A percentile compares a stretch with the other conserved stretches of the same genome.
These are phyloP conservation scores for Hippoglossus hippoglossus DNA, from an alignment of 2,797 vertebrate species.

Conservation along the genomic window DNA sequence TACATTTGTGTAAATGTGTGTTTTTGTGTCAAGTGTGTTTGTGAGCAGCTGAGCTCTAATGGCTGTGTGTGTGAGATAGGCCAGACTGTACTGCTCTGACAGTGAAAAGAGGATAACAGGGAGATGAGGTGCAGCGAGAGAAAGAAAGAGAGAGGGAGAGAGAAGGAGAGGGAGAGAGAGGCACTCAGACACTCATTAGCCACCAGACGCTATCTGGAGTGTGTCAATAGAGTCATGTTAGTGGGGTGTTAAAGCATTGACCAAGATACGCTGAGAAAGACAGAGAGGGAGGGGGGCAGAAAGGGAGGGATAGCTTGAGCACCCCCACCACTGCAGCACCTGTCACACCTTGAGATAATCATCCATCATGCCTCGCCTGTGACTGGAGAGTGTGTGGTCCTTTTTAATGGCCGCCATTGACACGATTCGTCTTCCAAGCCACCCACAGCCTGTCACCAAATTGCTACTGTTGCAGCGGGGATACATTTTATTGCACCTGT, in stretches of 20 bases:
- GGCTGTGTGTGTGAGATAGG: constrained; percentile 73
- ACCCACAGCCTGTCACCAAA: constrained; percentile 92
- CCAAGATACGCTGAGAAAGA: constrained; percentile 84
- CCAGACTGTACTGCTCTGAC: constrained; percentile 75
- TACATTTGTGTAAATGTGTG: constrained; percentile 20
- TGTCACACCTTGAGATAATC: constrained; percentile 96
- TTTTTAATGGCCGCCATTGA: constrained; percentile 96
- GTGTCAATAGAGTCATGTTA: constrained; percentile 92
- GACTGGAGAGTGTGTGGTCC: constrained; percentile 95
- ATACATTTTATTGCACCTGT: constrained; percentile 79
- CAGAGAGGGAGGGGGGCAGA: constrained; percentile 53
- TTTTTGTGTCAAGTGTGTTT: constrained; percentile 28
- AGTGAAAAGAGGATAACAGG: constrained; percentile 79
- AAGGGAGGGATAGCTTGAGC: constrained; percentile 76
- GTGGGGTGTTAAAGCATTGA: constrained; percentile 86
- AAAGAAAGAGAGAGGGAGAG: constrained; percentile 57
- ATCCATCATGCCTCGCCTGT: constrained; percentile 93
- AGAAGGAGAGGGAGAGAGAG: constrained; percentile 75
- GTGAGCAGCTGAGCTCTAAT: constrained; percentile 60
- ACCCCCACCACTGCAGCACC: constrained; percentile 88
- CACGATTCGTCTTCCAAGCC: constrained; percentile 93
- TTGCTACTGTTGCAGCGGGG: constrained; percentile 82
- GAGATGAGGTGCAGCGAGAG: constrained; percentile 77
- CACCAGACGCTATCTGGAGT: constrained; percentile 90
- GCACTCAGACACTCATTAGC: constrained; percentile 92